Evolutionary conservation across 2,113 vertebrate genomes (phyloP), one percentile per base, ranked within the genome.

Genomic region (Corythaeola cristata): DNA sequence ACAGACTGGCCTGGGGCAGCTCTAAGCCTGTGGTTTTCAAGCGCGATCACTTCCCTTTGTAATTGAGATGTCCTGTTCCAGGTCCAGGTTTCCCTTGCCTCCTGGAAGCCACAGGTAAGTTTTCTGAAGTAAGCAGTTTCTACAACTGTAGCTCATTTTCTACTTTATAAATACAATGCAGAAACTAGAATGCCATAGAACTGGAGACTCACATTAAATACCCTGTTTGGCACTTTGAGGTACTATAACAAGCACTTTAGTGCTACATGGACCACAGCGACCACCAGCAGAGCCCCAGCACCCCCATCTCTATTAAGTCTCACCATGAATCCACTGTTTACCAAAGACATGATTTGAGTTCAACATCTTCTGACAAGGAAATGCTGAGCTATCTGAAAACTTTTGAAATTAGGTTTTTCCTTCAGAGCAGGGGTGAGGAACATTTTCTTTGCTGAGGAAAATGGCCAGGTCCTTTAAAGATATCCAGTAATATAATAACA

Each of bases 171-270:
- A 83, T 28, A 50, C 33, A 37, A 5, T 39, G 24, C 55, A 55
- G 60, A 63, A 92, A 78, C 2, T 4, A 88, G n/a, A 85, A 71
- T n/a, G 37, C 13, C 12, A 20, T 12, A 82, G 62, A 82, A 90
- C 79, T 1, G 4, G 14, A 59, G 47, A 52, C 8, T 12, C 56
- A 59, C 1, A 1, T 67, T 90, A 74, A 50, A 41, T 39, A 58
- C 9, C 11, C 20, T 22, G 4, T 35, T 81, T 74, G 15, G 37
- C 15, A 26, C 27, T 75, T 58, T 0, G 0, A 32, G n/a, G 33
- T 37, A 50, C 50, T 60, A 4, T 15, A 56, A 45, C 5, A 84
- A 73, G 26, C 13, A 23, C 30, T 71, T 52, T 26, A 55, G 49
- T 89, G 18, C 62, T 47, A 45, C 45, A 15, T 17, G 9, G 32